Evolutionary conservation across 2,113 vertebrate species (phyloP), one percentile per base, ranked within the genome.

Genomic region (Barbus barbus): DNA sequence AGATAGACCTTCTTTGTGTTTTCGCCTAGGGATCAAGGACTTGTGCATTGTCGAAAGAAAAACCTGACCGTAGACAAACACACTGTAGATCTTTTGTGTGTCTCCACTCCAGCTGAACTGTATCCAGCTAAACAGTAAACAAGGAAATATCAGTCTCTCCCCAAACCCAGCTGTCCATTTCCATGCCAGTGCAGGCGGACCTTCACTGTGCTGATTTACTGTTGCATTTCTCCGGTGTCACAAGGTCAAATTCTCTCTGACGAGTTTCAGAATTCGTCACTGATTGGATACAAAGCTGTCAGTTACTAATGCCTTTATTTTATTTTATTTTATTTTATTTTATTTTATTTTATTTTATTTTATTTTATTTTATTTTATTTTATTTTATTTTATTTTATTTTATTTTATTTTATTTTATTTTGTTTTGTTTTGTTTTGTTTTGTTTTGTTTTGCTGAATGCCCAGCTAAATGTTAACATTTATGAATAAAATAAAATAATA

Each of bases 211-310:
- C 74, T 78, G 84, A 86, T 84, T 86, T 61, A 89, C 79, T 89
- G 85, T 88, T 63, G 61, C 61, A 74, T 73, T 28, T 26, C 76
- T 22, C 81, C 90, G 75, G 89, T 84, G 88, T 86, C 86, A 90
- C 71, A 38, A 77, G 61, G 83, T 83, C 85, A 90, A 60, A 86
- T 86, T 85, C 69, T 78, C 44, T 77, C 76, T 81, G 77, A 71
- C 74, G 58, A 38, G 41, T 81, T 89, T 83, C 58, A 63, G 79
- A 71, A n/a, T 74, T 51, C 44, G 28, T 16, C 28, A 14, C 73
- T 63, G 87, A 89, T 89, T 89, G 53, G 61, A 67, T 71, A 18
- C n/a, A 63, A 69, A 28, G 36, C 53, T 82, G 81, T 16, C 61
- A 87, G 81, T n/a, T n/a, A n/a, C n/a, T n/a, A n/a, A n/a, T n/a